Conservation (phyloP, 2,888 invertebrate genomes). For the Xylophagus ater region DNA sequence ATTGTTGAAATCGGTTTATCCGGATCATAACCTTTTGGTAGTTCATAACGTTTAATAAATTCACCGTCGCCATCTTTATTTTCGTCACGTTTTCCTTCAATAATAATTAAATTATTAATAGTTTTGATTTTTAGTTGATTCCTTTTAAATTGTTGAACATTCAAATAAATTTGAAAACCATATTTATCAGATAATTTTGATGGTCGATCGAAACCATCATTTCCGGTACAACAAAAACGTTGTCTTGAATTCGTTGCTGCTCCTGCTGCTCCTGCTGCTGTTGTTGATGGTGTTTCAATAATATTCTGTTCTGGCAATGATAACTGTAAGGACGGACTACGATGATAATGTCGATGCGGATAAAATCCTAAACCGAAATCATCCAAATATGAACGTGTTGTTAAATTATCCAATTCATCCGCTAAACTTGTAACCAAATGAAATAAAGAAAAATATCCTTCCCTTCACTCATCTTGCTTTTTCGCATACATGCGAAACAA, state of each 20-base stretch:
- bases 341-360: background rate
- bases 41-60: constrained; percentile 57
- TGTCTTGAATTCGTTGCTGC: too few species aligned
- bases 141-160: constrained; percentile 58
- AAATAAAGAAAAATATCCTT: too few species aligned
- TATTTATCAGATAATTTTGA: constrained; percentile 44
- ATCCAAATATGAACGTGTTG: background rate
- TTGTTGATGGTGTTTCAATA: too few species aligned
- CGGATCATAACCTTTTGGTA: constrained; percentile 58
- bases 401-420: background rate
- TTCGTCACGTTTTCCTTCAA: constrained; percentile 62
- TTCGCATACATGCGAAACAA: too few species aligned
- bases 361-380: background rate
- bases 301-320: too few species aligned
- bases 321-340: too few species aligned
- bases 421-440: too few species aligned
- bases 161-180: constrained; percentile 56
- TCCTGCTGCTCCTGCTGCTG: too few species aligned
- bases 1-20: constrained; percentile 61
- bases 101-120: constrained; percentile 48
- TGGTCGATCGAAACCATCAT: background rate
- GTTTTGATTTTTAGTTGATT: constrained; percentile 60
- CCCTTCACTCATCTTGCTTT: too few species aligned
- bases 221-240: too few species aligned
- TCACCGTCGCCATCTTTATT: constrained; percentile 64